phyloP scores from a whole-genome alignment of 2,113 vertebrate species.

The Miniopterus natalensis region DNA sequence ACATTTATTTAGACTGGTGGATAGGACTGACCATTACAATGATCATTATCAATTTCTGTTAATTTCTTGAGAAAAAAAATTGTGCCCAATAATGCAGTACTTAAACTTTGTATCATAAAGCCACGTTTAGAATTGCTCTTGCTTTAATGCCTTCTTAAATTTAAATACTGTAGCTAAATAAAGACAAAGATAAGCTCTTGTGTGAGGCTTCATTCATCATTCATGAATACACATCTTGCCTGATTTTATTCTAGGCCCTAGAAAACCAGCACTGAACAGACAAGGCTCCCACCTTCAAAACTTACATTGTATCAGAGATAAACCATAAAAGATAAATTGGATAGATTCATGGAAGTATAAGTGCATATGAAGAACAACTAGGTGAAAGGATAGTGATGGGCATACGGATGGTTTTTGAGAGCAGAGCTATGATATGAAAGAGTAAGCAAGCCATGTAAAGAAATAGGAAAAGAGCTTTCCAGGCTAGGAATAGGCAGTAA shows the following conservation, averaged over 20 bases:
- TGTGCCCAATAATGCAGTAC: neutral
- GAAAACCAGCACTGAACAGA: neutral
- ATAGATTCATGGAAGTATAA: neutral
- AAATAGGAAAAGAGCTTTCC: neutral
- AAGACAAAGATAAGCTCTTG: constrained; percentile 13
- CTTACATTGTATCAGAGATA: neutral
- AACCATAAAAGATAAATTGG: neutral
- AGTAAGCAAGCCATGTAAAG: neutral
- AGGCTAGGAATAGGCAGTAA: neutral
- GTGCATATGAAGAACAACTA: neutral
- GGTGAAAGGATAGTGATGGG: neutral
- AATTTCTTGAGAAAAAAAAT: neutral
- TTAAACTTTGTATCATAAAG: constrained; percentile 36
- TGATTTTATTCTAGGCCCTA: neutral
- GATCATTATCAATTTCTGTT: neutral
- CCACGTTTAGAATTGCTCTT: neutral
- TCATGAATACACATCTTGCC: neutral
- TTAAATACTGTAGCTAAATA: constrained; percentile 40
- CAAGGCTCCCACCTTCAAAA: neutral
- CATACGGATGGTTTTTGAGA: neutral
- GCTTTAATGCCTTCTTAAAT: constrained; percentile 25
- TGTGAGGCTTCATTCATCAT: constrained; percentile 16
- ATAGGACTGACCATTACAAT: neutral
- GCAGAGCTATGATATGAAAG: neutral
- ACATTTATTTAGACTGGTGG: neutral